Percentiles rank a stretch among this genome's conserved stretches.
Evolutionary conservation across 2,888 invertebrate genomes (phyloP).

Genomic region (Chrysodeixis includens): DNA sequence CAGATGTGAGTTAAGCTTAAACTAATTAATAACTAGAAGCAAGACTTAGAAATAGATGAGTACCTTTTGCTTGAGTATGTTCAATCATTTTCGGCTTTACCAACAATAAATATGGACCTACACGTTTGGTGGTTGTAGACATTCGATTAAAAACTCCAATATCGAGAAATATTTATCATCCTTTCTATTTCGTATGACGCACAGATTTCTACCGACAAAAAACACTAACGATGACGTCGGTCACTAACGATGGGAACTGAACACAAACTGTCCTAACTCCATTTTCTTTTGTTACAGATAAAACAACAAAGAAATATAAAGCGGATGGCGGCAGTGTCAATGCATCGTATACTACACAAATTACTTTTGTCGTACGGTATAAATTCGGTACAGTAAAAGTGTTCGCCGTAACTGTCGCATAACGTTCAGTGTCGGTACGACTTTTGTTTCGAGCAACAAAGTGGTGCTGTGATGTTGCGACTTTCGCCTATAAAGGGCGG

Average conservation of each 20-base stretch:
- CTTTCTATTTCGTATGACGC: no score
- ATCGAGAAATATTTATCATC: no score
- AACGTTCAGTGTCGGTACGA: constrained; percentile 66
- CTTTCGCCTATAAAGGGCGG: constrained; percentile 73
- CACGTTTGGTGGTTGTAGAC: no score
- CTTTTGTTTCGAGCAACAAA: constrained; percentile 69
- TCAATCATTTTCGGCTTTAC: no score
- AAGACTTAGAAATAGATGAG: not conserved
- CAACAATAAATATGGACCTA: no score
- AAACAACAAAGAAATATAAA: constrained; percentile 56
- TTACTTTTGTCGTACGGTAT: constrained; percentile 55
- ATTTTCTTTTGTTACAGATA: constrained; percentile 69
- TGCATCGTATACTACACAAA: constrained; percentile 63
- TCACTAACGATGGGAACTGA: constrained; percentile 33
- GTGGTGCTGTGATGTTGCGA: constrained; percentile 83
- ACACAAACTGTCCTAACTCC: constrained; percentile 38
- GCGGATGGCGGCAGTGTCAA: constrained; percentile 53
- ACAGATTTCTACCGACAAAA: not conserved
- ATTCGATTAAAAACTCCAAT: no score
- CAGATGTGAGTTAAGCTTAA: not conserved
- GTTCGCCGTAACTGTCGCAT: constrained; percentile 61
- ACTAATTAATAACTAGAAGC: constrained; percentile 1
- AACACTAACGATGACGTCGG: not conserved
- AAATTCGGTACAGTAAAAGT: constrained; percentile 64
- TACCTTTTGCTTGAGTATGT: not conserved